A percentile compares a stretch with the other conserved stretches of the same genome.
These are phyloP conservation scores for Callosobruchus maculatus DNA, from an alignment of 2,888 invertebrate genomes.

Conservation along the genomic window DNA sequence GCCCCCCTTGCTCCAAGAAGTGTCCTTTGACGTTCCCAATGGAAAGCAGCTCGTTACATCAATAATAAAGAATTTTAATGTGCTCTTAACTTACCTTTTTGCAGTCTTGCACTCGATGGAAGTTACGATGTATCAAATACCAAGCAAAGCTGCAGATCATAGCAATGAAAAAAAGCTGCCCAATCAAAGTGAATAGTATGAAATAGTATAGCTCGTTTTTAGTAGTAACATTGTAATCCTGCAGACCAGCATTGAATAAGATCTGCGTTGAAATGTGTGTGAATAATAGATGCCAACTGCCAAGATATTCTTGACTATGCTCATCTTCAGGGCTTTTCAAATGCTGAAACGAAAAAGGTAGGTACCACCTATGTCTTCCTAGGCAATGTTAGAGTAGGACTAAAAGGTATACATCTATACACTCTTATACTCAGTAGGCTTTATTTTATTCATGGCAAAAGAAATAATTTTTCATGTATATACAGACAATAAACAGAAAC, in stretches of 20 bases:
- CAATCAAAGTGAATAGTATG: conserved; percentile 5
- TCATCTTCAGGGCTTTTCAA: not conserved
- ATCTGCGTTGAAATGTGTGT: conserved; percentile 48
- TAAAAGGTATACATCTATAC: too few relatives aligned
- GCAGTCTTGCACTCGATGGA: conserved; percentile 5
- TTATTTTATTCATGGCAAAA: too few relatives aligned
- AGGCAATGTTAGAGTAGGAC: too few relatives aligned
- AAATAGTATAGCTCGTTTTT: conserved; percentile 12
- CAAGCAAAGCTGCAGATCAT: conserved; percentile 12
- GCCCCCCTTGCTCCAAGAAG: too few relatives aligned
- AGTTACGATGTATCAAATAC: conserved; percentile 11
- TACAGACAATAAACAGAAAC: too few relatives aligned
- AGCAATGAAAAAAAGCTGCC: conserved; percentile 9
- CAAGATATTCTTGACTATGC: not conserved
- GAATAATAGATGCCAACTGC: conserved; percentile 11
- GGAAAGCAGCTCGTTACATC: too few relatives aligned
- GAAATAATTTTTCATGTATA: too few relatives aligned
- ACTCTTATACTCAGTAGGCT: too few relatives aligned
- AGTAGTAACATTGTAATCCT: conserved; percentile 18
- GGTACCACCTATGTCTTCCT: too few relatives aligned
- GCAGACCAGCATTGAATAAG: conserved; percentile 34
- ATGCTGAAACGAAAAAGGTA: not conserved
- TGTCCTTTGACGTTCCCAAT: too few relatives aligned
- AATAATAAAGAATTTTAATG: too few relatives aligned
- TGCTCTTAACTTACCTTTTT: conserved; percentile 11